Evolutionary conservation across 2,113 vertebrate genomes (phyloP), one percentile per base, ranked within the genome.

Genomic region (Stictonetta naevosa): DNA sequence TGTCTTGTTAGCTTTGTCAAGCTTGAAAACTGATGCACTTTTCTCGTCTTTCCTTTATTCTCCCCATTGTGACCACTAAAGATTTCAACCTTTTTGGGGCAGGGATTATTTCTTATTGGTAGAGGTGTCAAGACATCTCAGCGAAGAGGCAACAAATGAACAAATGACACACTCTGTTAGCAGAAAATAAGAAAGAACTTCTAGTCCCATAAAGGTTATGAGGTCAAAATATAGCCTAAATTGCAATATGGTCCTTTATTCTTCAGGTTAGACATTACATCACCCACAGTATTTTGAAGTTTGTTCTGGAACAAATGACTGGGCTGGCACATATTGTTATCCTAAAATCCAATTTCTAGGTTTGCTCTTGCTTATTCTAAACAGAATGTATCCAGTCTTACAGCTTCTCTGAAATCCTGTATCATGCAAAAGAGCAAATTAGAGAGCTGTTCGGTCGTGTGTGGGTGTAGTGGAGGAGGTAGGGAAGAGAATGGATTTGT

Each of bases 401-500:
- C 5, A 67, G 33, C 13, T 71, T 81, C 31, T 86, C 52, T 81
- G 64, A 94, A 88, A 71, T 29, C 40, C 71, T 81, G 53, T 75
- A 73, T 92, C 25, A 67, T 63, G 83, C 48, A 92, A 93, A 95
- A 93, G 13, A 83, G 50, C 26, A 80, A 66, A 93, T 93, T 82
- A 88, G 50, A 79, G 53, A 90, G 72, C 44, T 1, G 2, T 38
- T n/a, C 46, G 28, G 42, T n/a, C 64, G 29, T 7, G 19, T 80
- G 83, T 96, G 86, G 79, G 94, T 84, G 92, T 86, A 86, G 46
- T 13, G 86, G 46, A 86, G n/a, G 7, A 93, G 50, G 22, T 77
- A 88, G 31, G 42, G 42, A 95, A 92, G 56, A 93, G 60, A 94
- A 94, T 71, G 31, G 73, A 63, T 92, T 93, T 95, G 63, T 92